Conservation (phyloP, 2,113 vertebrate genomes). For the Nipponia nippon region DNA sequence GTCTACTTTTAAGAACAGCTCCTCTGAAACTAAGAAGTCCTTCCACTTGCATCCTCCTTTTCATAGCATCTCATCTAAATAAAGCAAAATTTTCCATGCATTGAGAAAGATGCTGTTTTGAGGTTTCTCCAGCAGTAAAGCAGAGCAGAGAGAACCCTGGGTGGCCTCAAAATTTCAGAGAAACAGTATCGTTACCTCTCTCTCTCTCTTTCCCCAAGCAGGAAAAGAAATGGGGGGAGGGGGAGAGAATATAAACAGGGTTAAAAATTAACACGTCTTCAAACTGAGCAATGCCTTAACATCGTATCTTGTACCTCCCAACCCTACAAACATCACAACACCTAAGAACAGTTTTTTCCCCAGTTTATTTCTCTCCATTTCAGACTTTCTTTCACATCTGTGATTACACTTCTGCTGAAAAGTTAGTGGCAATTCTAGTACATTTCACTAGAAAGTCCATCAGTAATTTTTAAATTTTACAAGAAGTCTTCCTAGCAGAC, state of each 20-base stretch:
- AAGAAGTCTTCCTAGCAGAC: neutral
- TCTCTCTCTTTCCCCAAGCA: neutral
- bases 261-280: neutral
- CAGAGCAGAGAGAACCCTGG: neutral
- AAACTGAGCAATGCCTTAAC: neutral
- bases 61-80: neutral
- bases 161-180: neutral
- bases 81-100: neutral
- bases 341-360: fast-evolving
- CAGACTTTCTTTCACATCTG: neutral
- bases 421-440: neutral
- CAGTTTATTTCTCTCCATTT: neutral
- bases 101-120: neutral
- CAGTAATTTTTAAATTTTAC: neutral
- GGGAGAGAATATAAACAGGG: neutral
- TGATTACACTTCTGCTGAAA: neutral
- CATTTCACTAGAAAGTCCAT: neutral
- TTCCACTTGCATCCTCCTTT: neutral
- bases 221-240: neutral
- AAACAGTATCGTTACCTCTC: fast-evolving
- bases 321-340: neutral
- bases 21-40: neutral
- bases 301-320: neutral
- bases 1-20: neutral
- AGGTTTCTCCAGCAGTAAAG: neutral